Conservation (phyloP, 2,113 vertebrate species). For the Scomber scombrus region DNA sequence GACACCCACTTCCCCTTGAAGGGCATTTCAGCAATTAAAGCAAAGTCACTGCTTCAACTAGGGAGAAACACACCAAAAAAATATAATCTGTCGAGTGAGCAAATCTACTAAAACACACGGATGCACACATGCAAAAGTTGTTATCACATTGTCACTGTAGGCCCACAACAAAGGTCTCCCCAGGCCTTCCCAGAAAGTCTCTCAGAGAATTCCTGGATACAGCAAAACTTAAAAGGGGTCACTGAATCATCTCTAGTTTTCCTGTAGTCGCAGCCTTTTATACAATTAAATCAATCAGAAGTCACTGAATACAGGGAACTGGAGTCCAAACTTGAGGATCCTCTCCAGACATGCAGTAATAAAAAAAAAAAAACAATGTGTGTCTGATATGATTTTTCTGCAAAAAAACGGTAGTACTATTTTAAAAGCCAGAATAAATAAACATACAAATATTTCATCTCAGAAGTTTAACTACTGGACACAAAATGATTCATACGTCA, state of each 20-base stretch:
- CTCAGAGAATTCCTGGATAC: slow-evolving; percentile 32
- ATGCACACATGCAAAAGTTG: slow-evolving; percentile 1
- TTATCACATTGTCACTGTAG: slow-evolving; percentile 35
- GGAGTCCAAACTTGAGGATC: neutral
- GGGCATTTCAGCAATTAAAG: slow-evolving; percentile 45
- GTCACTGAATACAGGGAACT: neutral
- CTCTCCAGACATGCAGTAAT: no score
- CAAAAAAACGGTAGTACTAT: no score
- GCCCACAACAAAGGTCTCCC: slow-evolving; percentile 18
- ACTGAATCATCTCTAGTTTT: neutral
- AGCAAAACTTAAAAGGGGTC: slow-evolving; percentile 40
- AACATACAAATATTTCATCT: no score
- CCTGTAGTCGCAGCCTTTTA: neutral
- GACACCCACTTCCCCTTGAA: slow-evolving; percentile 76
- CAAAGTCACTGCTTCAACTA: slow-evolving; percentile 18
- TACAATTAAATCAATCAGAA: slow-evolving; percentile 11
- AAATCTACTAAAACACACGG: slow-evolving; percentile 34
- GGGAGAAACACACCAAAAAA: slow-evolving; percentile 9
- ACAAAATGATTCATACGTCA: no score
- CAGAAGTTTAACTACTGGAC: no score
- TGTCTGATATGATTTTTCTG: no score
- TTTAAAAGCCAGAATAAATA: no score
- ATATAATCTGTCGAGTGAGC: slow-evolving; percentile 31
- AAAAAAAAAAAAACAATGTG: no score
- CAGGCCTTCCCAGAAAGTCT: slow-evolving; percentile 18